Conservation (phyloP, 2,797 vertebrate species). For the Phaenicophaeus curvirostris region DNA sequence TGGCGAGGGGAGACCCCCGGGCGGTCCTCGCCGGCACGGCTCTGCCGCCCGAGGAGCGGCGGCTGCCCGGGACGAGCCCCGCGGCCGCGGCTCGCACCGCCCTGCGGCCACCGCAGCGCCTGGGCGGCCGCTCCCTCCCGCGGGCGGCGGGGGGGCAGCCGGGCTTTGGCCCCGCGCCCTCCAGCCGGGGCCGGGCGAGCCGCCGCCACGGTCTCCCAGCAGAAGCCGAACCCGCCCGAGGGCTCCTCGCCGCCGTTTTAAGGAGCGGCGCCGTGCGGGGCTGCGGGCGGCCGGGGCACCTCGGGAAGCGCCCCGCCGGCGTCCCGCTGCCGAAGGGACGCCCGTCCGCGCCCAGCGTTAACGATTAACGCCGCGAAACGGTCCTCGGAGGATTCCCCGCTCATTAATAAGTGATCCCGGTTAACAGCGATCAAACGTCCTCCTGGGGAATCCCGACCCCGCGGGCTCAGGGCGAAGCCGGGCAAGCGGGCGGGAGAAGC, state of each 20-base stretch:
- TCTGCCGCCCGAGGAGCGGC: not conserved
- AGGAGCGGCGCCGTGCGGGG: not conserved
- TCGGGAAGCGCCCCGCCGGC: not conserved
- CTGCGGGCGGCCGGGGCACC: no score
- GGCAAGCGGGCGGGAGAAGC: not conserved
- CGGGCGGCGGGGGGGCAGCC: not conserved
- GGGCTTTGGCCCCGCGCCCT: not conserved
- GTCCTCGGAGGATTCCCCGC: not conserved
- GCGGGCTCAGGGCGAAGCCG: not conserved
- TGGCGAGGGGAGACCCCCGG: not conserved
- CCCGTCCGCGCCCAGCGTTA: not conserved
- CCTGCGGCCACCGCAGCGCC: no score
- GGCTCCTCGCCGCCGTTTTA: not conserved
- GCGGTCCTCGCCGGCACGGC: not conserved
- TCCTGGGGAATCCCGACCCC: slow-evolving; percentile 7
- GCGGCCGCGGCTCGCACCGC: not conserved
- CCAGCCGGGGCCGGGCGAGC: not conserved
- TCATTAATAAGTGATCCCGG: slow-evolving; percentile 7
- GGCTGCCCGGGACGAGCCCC: not conserved
- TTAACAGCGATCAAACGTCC: not conserved
- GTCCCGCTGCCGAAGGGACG: no score
- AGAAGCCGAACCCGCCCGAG: not conserved
- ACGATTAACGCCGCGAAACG: not conserved
- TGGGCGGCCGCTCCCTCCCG: not conserved
- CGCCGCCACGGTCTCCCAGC: not conserved